phyloP scores from a whole-genome alignment of 2,113 vertebrate species.

The Quiscalus mexicanus region DNA sequence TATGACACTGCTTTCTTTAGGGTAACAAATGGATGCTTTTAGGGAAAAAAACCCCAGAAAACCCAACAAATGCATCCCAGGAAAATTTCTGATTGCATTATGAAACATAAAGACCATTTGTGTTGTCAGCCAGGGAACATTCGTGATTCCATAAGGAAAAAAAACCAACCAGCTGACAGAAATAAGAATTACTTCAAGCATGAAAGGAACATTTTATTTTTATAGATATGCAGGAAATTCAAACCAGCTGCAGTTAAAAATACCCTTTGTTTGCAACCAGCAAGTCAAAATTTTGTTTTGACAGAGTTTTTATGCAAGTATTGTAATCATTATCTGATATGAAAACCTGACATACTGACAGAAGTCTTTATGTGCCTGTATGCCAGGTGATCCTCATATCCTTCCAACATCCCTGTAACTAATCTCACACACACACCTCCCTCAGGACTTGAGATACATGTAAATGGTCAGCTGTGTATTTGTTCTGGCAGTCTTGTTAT shows the following conservation, averaged over 20 bases:
- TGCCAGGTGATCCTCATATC: not conserved
- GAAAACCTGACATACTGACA: not conserved
- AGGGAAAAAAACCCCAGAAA: not conserved
- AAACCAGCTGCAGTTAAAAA: not conserved
- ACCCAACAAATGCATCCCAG: not conserved
- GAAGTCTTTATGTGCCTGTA: not conserved
- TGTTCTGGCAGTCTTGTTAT: not conserved
- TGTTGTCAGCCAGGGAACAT: not conserved
- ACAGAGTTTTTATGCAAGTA: not conserved
- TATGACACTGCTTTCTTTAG: not conserved
- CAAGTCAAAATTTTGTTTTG: not conserved
- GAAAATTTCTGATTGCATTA: not conserved
- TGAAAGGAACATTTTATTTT: slow-evolving; percentile 8
- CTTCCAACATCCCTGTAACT: not conserved
- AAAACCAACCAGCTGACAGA: not conserved
- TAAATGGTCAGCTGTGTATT: not conserved
- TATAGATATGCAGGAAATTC: not conserved
- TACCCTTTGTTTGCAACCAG: not conserved
- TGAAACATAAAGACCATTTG: not conserved
- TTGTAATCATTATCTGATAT: not conserved
- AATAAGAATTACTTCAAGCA: not conserved
- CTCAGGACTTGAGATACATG: not conserved
- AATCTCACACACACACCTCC: not conserved
- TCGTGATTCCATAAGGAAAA: not conserved
- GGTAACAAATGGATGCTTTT: not conserved